phyloP scores from a whole-genome alignment of 2,888 invertebrate genomes.

The Achlya flavicornis region DNA sequence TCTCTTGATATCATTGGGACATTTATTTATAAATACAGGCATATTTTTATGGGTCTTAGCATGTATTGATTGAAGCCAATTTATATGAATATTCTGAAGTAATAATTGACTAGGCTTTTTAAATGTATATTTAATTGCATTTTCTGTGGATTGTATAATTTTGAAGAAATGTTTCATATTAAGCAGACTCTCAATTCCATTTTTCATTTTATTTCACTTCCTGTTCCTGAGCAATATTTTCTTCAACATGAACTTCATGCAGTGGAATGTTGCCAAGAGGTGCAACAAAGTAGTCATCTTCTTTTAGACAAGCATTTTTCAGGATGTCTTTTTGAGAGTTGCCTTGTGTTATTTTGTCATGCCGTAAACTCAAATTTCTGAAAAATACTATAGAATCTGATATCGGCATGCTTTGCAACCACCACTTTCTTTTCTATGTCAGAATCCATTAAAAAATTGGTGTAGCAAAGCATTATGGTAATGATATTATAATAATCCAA shows the following conservation, averaged over 20 bases:
- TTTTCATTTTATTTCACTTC: constrained; percentile 68
- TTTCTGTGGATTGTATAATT: constrained; percentile 37
- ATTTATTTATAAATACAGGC: constrained; percentile 52
- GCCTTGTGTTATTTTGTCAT: constrained; percentile 88
- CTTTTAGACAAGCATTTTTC: constrained; percentile 88
- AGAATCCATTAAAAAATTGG: no score
- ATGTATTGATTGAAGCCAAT: constrained; percentile 64
- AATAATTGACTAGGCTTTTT: constrained; percentile 60
- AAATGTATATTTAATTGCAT: constrained; percentile 43
- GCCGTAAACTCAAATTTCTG: constrained; percentile 87
- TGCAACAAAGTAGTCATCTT: constrained; percentile 96
- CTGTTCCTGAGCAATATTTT: constrained; percentile 33
- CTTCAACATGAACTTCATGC: constrained; percentile 71
- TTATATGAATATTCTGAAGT: constrained; percentile 61
- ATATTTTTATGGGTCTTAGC: constrained; percentile 61
- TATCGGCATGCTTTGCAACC: no score
- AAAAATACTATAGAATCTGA: constrained; percentile 37
- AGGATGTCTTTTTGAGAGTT: constrained; percentile 88
- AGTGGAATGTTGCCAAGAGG: constrained; percentile 94
- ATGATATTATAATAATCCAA: no score
- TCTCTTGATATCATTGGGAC: constrained; percentile 18
- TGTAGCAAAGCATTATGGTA: no score
- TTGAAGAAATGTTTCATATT: constrained; percentile 61
- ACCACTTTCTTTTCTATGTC: no score
- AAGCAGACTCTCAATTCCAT: constrained; percentile 56